phyloP scores from a whole-genome alignment of 2,888 invertebrate species.

The Cryptocheilus praepositus region DNA sequence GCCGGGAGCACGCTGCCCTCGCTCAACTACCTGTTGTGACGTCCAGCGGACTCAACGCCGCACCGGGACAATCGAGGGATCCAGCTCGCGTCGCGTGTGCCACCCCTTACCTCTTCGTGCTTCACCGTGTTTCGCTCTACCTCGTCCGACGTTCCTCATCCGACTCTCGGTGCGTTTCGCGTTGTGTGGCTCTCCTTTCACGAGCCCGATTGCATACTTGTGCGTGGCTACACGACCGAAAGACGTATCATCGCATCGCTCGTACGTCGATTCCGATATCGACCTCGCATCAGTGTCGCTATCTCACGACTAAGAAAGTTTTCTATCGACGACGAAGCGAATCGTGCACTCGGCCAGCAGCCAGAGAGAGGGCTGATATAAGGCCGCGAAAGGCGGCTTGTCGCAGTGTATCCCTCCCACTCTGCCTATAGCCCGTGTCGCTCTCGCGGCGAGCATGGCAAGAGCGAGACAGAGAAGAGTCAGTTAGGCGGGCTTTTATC shows the following conservation, averaged over 20 bases:
- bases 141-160: neutral
- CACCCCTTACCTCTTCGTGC: slow-evolving; percentile 22
- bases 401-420: slow-evolving; percentile 23
- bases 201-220: too few species aligned
- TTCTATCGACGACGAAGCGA: slow-evolving; percentile 5
- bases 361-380: slow-evolving; percentile 1
- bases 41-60: slow-evolving; percentile 53
- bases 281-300: neutral
- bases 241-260: neutral
- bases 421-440: slow-evolving; percentile 1
- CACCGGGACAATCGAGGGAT: slow-evolving; percentile 45
- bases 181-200: neutral
- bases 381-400: slow-evolving; percentile 56
- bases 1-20: slow-evolving; percentile 63
- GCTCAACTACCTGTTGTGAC: slow-evolving; percentile 72
- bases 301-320: neutral
- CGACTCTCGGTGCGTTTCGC: slow-evolving; percentile 9
- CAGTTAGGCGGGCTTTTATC: slow-evolving; percentile 39
- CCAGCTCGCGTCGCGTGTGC: slow-evolving; percentile 37
- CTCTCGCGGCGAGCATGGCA: slow-evolving; percentile 11
- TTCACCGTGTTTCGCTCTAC: slow-evolving; percentile 15
- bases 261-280: neutral
- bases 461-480: slow-evolving; percentile 33
- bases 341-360: neutral
- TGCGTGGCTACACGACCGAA: too few species aligned